A percentile compares a stretch with the other conserved stretches of the same genome.
phyloP scores from a whole-genome alignment of 2,797 vertebrate species.

The Enteromius trimaculatus region DNA sequence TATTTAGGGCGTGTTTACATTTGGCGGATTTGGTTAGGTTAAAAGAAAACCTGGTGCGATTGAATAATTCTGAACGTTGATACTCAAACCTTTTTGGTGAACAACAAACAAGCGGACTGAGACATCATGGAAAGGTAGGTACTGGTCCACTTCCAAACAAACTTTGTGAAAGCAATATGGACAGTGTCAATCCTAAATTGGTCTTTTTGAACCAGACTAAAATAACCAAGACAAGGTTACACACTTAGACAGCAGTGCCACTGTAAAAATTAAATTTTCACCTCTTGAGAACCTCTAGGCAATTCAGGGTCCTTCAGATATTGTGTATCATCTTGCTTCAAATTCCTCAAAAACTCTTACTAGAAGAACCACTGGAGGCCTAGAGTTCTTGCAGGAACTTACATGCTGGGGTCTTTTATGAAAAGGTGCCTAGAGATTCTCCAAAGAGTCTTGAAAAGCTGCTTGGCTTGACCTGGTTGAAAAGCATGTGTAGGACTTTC shows the following conservation, averaged over 20 bases:
- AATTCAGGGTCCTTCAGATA: not conserved
- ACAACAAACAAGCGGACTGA: not conserved
- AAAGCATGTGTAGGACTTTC: slow-evolving; percentile 5
- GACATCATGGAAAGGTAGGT: not conserved
- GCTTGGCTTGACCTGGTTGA: slow-evolving; percentile 11
- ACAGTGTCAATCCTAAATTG: not conserved
- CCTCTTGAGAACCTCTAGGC: not conserved
- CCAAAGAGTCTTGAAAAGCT: not conserved
- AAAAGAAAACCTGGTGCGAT: not conserved
- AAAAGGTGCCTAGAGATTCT: not conserved
- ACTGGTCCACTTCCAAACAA: not conserved
- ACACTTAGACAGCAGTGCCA: not conserved
- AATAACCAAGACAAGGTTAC: not conserved
- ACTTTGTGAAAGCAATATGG: not conserved
- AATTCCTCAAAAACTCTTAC: not conserved
- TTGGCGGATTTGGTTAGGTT: not conserved
- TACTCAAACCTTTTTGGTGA: not conserved
- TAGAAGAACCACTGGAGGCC: not conserved
- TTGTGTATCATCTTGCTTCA: not conserved
- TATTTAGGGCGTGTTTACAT: not conserved
- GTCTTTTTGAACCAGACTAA: not conserved
- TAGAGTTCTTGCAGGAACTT: not conserved
- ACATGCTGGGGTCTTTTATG: not conserved
- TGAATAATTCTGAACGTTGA: not conserved
- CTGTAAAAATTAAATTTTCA: not conserved